Evolutionary conservation across 2,888 invertebrate species (phyloP).

Genomic region (Trilocha varians): DNA sequence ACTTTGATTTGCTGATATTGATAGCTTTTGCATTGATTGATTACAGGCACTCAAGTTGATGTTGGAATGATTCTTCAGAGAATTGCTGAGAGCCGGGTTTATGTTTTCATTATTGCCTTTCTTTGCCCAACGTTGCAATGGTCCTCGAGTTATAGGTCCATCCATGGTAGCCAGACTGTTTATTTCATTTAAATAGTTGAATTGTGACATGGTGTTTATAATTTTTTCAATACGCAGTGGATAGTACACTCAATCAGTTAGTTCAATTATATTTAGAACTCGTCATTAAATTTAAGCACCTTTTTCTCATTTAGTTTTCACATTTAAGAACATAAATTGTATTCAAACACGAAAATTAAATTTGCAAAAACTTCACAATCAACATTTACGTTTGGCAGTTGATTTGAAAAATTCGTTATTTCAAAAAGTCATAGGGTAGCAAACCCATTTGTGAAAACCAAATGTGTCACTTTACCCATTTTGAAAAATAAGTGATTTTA

Average conservation of each 20-base stretch:
- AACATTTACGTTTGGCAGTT: neutral
- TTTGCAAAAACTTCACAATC: neutral
- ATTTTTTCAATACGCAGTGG: neutral
- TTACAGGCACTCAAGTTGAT: slow-evolving; percentile 75
- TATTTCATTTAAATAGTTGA: slow-evolving; percentile 85
- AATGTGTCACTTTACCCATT: too few species aligned
- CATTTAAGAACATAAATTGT: slow-evolving; percentile 1
- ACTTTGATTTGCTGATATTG: slow-evolving; percentile 73
- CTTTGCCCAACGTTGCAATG: slow-evolving; percentile 85
- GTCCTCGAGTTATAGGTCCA: slow-evolving; percentile 84
- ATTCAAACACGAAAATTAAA: slow-evolving; percentile 3
- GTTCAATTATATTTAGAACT: neutral
- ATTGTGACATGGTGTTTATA: slow-evolving; percentile 78
- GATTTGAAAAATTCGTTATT: slow-evolving; percentile 4
- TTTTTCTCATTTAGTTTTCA: neutral
- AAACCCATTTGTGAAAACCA: too few species aligned
- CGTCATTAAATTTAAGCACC: neutral
- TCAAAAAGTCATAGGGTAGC: too few species aligned
- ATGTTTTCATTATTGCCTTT: slow-evolving; percentile 78
- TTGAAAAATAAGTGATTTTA: too few species aligned
- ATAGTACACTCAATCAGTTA: neutral
- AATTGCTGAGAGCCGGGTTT: slow-evolving; percentile 55
- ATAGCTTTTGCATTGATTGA: slow-evolving; percentile 76
- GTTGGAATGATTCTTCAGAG: slow-evolving; percentile 61
- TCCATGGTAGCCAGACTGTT: slow-evolving; percentile 85